Conservation (phyloP, 2,888 invertebrate species). For the Pseudolycoriella hygida region DNA sequence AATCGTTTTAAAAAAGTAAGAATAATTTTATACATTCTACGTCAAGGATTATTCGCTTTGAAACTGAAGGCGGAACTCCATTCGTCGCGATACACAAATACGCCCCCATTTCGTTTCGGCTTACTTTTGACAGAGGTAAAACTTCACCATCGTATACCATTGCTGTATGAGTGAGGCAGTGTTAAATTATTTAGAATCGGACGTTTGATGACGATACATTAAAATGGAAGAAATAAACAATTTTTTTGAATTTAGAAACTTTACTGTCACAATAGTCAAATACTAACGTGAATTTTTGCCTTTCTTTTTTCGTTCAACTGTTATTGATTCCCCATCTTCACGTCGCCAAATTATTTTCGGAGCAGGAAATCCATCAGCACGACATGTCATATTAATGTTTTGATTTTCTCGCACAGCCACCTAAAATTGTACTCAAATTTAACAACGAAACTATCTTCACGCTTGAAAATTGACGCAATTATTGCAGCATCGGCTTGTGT, state of each 20-base stretch:
- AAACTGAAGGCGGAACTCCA: constrained; percentile 78
- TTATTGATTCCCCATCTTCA: constrained; percentile 76
- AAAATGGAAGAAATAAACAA: constrained; percentile 16
- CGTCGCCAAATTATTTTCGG: constrained; percentile 89
- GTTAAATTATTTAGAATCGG: background rate
- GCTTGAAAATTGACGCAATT: no score
- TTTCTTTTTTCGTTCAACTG: constrained; percentile 71
- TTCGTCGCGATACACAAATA: constrained; percentile 40
- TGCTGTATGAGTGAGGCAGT: constrained; percentile 33
- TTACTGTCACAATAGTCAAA: background rate
- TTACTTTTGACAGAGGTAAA: constrained; percentile 69
- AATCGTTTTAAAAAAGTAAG: background rate
- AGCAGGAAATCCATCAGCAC: constrained; percentile 76
- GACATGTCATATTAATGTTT: constrained; percentile 80
- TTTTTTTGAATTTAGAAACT: background rate
- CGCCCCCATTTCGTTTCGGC: constrained; percentile 50
- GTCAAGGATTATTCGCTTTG: constrained; percentile 79
- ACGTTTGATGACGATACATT: background rate
- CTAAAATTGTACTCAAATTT: no score
- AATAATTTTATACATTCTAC: constrained; percentile 49
- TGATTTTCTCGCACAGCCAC: constrained; percentile 83
- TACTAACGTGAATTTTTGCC: constrained; percentile 34
- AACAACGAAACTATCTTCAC: no score
- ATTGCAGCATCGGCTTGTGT: no score
- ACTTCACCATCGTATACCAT: constrained; percentile 70